These are phyloP conservation scores for Byasa hedistus DNA, from an alignment of 2,888 invertebrate species.

Conservation along the genomic window DNA sequence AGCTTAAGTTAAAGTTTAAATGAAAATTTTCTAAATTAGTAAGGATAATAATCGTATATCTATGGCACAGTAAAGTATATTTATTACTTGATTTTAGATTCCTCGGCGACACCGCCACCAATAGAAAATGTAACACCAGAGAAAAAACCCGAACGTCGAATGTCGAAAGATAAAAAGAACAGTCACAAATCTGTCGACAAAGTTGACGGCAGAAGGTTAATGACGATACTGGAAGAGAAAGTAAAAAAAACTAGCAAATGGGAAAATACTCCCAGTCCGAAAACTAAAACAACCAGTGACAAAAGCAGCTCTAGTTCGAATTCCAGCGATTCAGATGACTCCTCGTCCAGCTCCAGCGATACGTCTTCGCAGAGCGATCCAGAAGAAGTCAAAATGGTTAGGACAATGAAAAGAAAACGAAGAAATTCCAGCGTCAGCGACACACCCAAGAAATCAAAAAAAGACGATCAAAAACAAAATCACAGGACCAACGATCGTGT, in stretches of 20 bases:
- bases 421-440: conserved; percentile 56
- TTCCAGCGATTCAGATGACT: conserved; percentile 65
- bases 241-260: conserved; percentile 52
- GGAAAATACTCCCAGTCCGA: conserved; percentile 61
- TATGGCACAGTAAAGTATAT: too few relatives aligned
- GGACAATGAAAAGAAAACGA: conserved; percentile 63
- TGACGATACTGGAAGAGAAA: conserved; percentile 61
- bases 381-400: conserved; percentile 47
- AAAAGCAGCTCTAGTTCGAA: conserved; percentile 63
- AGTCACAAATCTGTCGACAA: conserved; percentile 59
- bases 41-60: too few relatives aligned
- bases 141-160: conserved; percentile 54
- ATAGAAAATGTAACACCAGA: conserved; percentile 63
- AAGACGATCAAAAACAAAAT: conserved; percentile 49
- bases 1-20: too few relatives aligned
- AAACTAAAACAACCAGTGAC: conserved; percentile 47
- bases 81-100: conserved; percentile 43
- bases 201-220: conserved; percentile 59
- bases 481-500: conserved; percentile 49
- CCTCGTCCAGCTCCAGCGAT: conserved; percentile 51
- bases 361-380: conserved; percentile 55
- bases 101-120: conserved; percentile 65
- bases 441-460: conserved; percentile 57
- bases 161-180: conserved; percentile 58
- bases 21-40: too few relatives aligned